Conservation (phyloP, 2,888 invertebrate genomes). For the Callyntrura guangdongensis region DNA sequence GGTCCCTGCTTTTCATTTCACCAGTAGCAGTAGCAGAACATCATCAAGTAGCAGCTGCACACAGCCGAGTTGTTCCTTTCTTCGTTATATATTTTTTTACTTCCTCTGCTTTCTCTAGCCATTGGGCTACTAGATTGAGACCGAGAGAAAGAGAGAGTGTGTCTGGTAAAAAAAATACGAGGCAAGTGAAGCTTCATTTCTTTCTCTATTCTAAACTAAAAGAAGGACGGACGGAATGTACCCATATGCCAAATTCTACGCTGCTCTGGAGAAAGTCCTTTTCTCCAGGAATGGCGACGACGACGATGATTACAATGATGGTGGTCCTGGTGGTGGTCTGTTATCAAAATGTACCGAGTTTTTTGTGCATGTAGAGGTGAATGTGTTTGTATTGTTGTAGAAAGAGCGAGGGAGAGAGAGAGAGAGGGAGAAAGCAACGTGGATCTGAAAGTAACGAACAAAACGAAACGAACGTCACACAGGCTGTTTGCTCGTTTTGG, state of each 20-base stretch:
- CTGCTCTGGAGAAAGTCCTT: conserved; percentile 13
- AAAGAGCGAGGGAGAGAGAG: neutral
- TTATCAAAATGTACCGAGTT: neutral
- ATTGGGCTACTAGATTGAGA: neutral
- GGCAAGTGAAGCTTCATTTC: conserved; percentile 5
- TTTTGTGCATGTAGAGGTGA: no score
- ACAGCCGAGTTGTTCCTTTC: neutral
- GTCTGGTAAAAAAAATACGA: neutral
- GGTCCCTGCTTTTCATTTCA: conserved; percentile 64
- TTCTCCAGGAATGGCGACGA: conserved; percentile 8
- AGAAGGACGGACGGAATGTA: neutral
- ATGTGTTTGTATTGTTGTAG: neutral
- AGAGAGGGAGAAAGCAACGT: neutral
- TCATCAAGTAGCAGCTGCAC: neutral
- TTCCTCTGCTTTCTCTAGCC: neutral
- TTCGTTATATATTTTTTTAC: neutral
- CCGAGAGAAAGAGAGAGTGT: neutral
- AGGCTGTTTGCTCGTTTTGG: no score
- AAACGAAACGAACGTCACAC: no score
- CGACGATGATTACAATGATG: neutral
- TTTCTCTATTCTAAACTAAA: neutral
- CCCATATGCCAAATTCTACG: conserved; percentile 28
- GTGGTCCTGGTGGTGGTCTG: neutral
- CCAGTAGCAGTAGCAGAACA: neutral
- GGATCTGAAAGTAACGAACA: neutral